These are phyloP conservation scores for Urocolius indicus DNA, from an alignment of 2,113 vertebrate genomes.

Conservation along the genomic window DNA sequence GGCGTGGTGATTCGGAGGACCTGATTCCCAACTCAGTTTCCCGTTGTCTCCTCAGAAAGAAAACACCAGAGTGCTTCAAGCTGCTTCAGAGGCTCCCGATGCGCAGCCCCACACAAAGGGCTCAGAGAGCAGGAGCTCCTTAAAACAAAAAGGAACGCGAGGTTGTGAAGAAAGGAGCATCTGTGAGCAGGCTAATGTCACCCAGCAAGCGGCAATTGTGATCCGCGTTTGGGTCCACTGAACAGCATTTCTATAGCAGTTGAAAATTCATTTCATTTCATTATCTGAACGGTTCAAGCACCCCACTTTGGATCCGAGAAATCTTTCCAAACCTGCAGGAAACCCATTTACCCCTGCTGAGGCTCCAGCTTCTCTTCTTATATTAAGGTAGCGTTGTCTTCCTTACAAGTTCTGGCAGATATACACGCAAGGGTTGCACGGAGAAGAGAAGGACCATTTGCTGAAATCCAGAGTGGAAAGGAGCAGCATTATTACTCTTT, in stretches of 20 bases:
- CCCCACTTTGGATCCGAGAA: slow-evolving; percentile 48
- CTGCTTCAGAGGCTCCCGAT: neutral
- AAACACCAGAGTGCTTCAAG: fast-evolving
- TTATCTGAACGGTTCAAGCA: slow-evolving; percentile 66
- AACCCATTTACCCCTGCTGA: slow-evolving; percentile 71
- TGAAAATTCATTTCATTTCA: slow-evolving; percentile 72
- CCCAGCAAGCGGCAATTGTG: neutral
- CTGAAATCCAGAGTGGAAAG: neutral
- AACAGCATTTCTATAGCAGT: slow-evolving; percentile 25
- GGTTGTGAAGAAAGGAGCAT: neutral
- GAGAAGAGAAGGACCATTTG: neutral
- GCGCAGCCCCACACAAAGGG: neutral
- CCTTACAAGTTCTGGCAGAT: neutral
- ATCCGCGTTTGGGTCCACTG: slow-evolving; percentile 18
- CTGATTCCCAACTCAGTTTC: neutral
- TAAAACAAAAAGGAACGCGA: neutral
- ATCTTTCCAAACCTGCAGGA: slow-evolving; percentile 67
- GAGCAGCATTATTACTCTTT: neutral
- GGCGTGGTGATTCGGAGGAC: neutral
- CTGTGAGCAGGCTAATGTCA: slow-evolving; percentile 23
- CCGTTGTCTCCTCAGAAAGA: too few relatives aligned
- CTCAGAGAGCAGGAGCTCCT: neutral
- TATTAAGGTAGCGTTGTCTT: slow-evolving; percentile 15
- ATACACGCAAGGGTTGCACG: neutral
- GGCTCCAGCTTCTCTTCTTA: slow-evolving; percentile 34